Conservation (phyloP, 1,140 invertebrate genomes). For the Cotesia vestalis region DNA sequence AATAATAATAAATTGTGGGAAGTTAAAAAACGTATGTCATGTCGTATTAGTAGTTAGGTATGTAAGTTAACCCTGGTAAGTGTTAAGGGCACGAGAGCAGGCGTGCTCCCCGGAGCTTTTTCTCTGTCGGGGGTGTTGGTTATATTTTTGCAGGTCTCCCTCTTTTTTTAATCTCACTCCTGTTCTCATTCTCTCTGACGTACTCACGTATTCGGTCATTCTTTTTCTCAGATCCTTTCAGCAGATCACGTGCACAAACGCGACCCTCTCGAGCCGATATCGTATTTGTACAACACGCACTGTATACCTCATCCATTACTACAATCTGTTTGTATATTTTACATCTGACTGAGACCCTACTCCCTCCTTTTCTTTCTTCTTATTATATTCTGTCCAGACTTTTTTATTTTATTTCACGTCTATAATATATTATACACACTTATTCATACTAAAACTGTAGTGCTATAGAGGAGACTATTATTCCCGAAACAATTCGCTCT, state of each 20-base stretch:
- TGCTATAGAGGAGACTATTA: neutral
- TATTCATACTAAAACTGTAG: slow-evolving; percentile 13
- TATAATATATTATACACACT: slow-evolving; percentile 7
- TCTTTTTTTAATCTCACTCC: slow-evolving; percentile 15
- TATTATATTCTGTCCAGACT: neutral
- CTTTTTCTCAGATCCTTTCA: slow-evolving; percentile 30
- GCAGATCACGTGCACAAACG: slow-evolving; percentile 37
- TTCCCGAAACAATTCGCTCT: slow-evolving; percentile 20
- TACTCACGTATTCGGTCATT: neutral
- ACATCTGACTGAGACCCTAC: slow-evolving; percentile 12
- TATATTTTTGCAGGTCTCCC: slow-evolving; percentile 32
- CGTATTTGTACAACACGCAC: slow-evolving; percentile 47
- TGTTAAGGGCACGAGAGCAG: slow-evolving; percentile 30
- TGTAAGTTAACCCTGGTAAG: slow-evolving; percentile 42
- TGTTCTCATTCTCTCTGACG: slow-evolving; percentile 12
- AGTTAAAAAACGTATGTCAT: slow-evolving; percentile 34
- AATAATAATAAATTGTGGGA: slow-evolving; percentile 10
- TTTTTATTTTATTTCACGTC: slow-evolving; percentile 3
- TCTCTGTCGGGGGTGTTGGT: slow-evolving; percentile 42
- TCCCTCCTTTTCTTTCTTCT: slow-evolving; percentile 20
- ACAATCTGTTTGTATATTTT: slow-evolving; percentile 45
- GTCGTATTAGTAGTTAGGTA: slow-evolving; percentile 35
- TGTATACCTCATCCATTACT: slow-evolving; percentile 43
- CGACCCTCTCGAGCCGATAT: slow-evolving; percentile 40
- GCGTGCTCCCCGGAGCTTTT: slow-evolving; percentile 32